Evolutionary conservation across 92 coral and sea anemone genomes (phyloP), one percentile per base, ranked within the genome.

Genomic region (Parazoanthus swiftii): DNA sequence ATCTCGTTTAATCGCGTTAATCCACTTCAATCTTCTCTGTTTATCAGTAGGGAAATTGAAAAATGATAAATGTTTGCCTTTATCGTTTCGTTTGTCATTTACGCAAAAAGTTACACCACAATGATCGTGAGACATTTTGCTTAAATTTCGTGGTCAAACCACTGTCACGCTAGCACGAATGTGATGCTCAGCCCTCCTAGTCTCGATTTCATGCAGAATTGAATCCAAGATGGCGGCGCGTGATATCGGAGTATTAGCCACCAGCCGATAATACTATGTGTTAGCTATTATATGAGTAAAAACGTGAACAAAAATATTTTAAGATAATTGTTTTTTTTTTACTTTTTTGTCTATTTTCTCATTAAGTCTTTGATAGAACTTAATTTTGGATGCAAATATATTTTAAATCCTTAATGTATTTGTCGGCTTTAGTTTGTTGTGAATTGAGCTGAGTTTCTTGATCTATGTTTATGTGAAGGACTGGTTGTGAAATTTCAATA

Each of bases 171-270:
- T 76, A 76, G 80, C 80, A 76, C 80, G 80, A 76, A 39, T 76
- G 80, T 76, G 51, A 76, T 76, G 80, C 80, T 76, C 81, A 77
- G 81, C 81, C 81, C 81, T 77, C 81, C 81, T 77, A 77, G 56
- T 77, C 81, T 77, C 81, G 81, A 77, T 77, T 77, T 77, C 81
- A 77, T 77, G 81, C 81, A 77, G 81, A 77, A 77, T 77, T 77
- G 81, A 77, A 77, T 77, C 58, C 81, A 77, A 77, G 81, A 77
- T 77, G 81, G 81, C 81, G 58, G 81, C 81, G 63, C 58, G 63
- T 77, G 81, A 77, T 77, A 42, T 77, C 81, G 80, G 80, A 76
- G 80, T 76, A 76, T 74, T 16, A 29, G 33, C 33, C 33, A 29
- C 33, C 33, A 29, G 33, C 33, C 33, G 33, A 29, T 29, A 29